Percentiles rank a stretch among this genome's conserved stretches.
phyloP scores from a whole-genome alignment of 2,797 vertebrate species.

The Passerculus sandwichensis region DNA sequence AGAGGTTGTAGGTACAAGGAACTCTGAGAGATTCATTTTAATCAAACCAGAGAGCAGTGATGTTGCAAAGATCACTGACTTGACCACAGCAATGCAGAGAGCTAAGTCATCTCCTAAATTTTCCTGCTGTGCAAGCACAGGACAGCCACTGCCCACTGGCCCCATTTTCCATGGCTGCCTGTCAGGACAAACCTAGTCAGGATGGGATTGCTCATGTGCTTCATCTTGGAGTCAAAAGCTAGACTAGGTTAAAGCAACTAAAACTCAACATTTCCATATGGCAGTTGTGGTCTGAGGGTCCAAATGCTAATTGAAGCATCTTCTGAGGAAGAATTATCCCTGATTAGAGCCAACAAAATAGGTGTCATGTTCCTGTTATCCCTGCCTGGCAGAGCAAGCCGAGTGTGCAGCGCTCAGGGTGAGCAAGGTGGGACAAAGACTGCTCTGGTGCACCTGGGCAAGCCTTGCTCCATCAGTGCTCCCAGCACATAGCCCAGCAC shows the following conservation, averaged over 20 bases:
- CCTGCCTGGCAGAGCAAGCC: background rate
- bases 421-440: background rate
- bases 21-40: background rate
- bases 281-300: background rate
- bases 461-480: background rate
- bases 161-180: background rate
- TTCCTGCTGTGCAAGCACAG: background rate
- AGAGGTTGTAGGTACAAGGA: background rate
- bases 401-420: fast-evolving
- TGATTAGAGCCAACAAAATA: background rate
- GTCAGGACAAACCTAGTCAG: background rate
- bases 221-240: background rate
- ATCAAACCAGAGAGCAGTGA: background rate
- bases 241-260: background rate
- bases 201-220: background rate
- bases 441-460: too few relatives aligned
- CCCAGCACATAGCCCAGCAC: background rate
- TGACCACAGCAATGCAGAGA: background rate
- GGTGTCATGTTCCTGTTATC: background rate
- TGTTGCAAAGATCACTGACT: background rate
- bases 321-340: background rate
- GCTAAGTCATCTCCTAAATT: background rate
- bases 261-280: background rate
- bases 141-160: background rate
- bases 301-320: background rate